phyloP scores from a whole-genome alignment of 2,113 vertebrate species.

The Ochotona princeps region DNA sequence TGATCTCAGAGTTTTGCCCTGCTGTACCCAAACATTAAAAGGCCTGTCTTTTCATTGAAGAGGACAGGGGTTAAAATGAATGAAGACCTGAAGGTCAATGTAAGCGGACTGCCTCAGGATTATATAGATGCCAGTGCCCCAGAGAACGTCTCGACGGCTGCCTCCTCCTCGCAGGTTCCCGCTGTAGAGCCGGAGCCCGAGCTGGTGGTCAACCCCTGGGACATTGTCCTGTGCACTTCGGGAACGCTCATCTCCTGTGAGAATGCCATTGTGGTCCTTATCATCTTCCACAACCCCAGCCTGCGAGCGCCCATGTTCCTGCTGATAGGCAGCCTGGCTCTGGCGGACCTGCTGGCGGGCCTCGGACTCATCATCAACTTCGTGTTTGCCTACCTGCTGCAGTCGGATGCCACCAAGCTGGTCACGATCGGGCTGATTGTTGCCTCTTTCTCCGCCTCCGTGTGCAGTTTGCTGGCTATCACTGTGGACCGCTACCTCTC shows the following conservation, averaged over 20 bases:
- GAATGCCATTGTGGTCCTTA: conserved; percentile 97
- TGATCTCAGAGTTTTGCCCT: conserved; percentile 70
- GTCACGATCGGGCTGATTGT: conserved; percentile 96
- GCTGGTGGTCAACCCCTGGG: conserved; percentile 97
- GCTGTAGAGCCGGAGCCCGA: conserved; percentile 86
- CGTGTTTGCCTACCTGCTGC: conserved; percentile 96
- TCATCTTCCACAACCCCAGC: conserved; percentile 97
- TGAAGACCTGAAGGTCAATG: conserved; percentile 92
- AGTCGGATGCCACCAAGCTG: conserved; percentile 96
- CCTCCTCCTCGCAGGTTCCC: conserved; percentile 88
- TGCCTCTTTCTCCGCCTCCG: conserved; percentile 98
- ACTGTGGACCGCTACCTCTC: conserved; percentile 99
- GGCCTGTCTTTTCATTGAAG: conserved; percentile 88
- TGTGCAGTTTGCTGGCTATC: conserved; percentile 98
- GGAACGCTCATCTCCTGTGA: conserved; percentile 98
- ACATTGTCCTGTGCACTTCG: conserved; percentile 97
- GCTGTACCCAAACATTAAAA: conserved; percentile 82
- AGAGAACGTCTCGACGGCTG: conserved; percentile 90
- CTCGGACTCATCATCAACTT: conserved; percentile 97
- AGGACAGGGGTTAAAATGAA: conserved; percentile 95
- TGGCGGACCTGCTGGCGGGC: conserved; percentile 97
- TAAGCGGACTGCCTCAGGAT: conserved; percentile 93
- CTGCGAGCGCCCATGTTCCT: conserved; percentile 98
- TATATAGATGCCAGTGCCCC: conserved; percentile 88
- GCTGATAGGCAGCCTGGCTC: conserved; percentile 97